phyloP scores from a whole-genome alignment of 1,140 invertebrate species.

The Leptonema lineaticorne region DNA sequence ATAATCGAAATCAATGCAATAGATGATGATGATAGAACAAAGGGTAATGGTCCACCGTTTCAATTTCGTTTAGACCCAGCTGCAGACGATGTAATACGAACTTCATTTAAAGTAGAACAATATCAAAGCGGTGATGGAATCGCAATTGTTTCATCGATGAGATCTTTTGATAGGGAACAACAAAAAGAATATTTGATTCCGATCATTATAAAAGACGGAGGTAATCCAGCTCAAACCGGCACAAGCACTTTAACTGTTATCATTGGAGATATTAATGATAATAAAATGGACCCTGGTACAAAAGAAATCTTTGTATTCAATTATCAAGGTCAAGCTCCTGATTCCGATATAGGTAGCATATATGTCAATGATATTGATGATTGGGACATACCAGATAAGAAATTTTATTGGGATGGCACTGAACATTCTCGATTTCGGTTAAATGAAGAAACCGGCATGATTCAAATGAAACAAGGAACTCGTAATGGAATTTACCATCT shows the following conservation, averaged over 20 bases:
- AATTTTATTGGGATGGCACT: slow-evolving; percentile 62
- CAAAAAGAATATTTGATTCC: slow-evolving; percentile 65
- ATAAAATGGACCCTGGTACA: slow-evolving; percentile 66
- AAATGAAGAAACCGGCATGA: slow-evolving; percentile 63
- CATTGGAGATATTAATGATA: slow-evolving; percentile 72
- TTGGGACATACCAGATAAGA: slow-evolving; percentile 72
- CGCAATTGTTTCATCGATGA: slow-evolving; percentile 61
- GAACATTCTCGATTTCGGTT: slow-evolving; percentile 60
- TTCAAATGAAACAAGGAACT: slow-evolving; percentile 66
- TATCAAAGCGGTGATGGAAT: slow-evolving; percentile 64
- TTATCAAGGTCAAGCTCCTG: slow-evolving; percentile 63
- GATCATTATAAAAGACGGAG: slow-evolving; percentile 63
- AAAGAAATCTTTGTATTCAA: slow-evolving; percentile 73
- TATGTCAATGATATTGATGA: slow-evolving; percentile 72
- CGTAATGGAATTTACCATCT: slow-evolving; percentile 61
- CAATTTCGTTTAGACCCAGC: slow-evolving; percentile 62
- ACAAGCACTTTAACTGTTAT: slow-evolving; percentile 67
- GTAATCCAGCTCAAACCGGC: slow-evolving; percentile 61
- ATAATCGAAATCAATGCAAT: slow-evolving; percentile 64
- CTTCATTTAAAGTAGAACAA: slow-evolving; percentile 64
- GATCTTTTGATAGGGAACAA: slow-evolving; percentile 68
- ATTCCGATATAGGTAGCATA: slow-evolving; percentile 66
- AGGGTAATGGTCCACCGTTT: slow-evolving; percentile 67
- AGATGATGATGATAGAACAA: slow-evolving; percentile 64
- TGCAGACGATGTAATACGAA: slow-evolving; percentile 60